Base-by-base conservation (phyloP, 1,140 invertebrate genomes). In the Drosophila aff. region DNA sequence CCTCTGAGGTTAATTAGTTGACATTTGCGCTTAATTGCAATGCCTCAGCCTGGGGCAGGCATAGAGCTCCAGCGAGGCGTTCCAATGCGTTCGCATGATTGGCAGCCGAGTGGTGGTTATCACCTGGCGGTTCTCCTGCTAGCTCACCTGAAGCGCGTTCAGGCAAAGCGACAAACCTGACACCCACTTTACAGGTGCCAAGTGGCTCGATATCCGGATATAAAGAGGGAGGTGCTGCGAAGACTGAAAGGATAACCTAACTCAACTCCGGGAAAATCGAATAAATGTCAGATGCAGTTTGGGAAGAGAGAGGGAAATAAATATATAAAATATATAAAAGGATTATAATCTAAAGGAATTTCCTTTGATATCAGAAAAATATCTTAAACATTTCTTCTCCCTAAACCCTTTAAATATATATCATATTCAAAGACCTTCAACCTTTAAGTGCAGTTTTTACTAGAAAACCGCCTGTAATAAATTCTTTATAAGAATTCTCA, bases 1-100 rank as follows among this genome's bases (percentile, higher is more conserved):
- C 41, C 50, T 31, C 53, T 40, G 76, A 68, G 76, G 84, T 85
- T 92, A 92, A 92, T 92, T 92, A 92, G 91, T 91, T 91, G 87
- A 92, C 91, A 89, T 86, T 92, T 92, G 76, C 82, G 78, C 76
- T 92, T 92, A 92, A 91, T 92, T 92, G 91, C 83, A 75, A 62
- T 63, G 62, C 65, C 61, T 63, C 50, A 18, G 62, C 28, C 41
- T n/a, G 13, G 53, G 50, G 61, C 44, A 23, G 38, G 40, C 63
- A 87, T 86, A 73, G 26, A 84, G 53, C 50, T 74, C 44, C 79
- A 85, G 33, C 66, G 52, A 90, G 65, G 85, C 85, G 79, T 65
- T 61, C 9, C 38, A 26, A 61, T 43, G 10, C 38, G 28, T 68
- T 79, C 61, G 62, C 81, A 89, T 89, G 78, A 89, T 89, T 89